phyloP scores from a whole-genome alignment of 2,113 vertebrate species.

The Hiodon tergisus region DNA sequence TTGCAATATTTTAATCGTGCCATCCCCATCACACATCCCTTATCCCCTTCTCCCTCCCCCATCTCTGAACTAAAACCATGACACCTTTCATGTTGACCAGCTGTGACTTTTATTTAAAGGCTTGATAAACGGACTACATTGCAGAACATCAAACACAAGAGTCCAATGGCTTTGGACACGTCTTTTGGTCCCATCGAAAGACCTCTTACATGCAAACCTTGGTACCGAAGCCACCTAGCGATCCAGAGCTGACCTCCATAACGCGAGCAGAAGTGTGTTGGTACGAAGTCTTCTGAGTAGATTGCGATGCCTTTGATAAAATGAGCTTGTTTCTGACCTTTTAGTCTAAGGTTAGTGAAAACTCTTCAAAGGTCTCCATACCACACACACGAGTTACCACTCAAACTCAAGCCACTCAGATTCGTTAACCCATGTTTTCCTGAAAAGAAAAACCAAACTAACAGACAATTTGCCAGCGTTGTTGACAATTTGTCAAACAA shows the following conservation, averaged over 20 bases:
- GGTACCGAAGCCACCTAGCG: constrained; percentile 67
- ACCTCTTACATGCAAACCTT: constrained; percentile 53
- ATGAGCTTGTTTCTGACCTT: constrained; percentile 21
- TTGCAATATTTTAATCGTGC: no score
- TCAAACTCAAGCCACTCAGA: constrained; percentile 29
- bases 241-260: constrained; percentile 54
- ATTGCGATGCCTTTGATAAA: no score
- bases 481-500: no score
- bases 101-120: constrained; percentile 66
- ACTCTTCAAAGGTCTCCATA: constrained; percentile 37
- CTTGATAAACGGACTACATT: constrained; percentile 54
- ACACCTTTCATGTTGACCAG: constrained; percentile 50
- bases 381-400: constrained; percentile 39
- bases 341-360: constrained; percentile 42
- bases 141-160: constrained; percentile 51
- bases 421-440: constrained; percentile 43
- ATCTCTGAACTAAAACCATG: constrained; percentile 18
- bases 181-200: constrained; percentile 41
- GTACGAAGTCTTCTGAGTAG: constrained; percentile 41
- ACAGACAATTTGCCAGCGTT: no score
- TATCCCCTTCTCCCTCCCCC: neutral
- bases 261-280: constrained; percentile 55
- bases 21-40: neutral
- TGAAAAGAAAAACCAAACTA: constrained; percentile 16
- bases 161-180: constrained; percentile 44